Percentiles rank a stretch among this genome's conserved stretches.
These are phyloP conservation scores for Ophion ellenae DNA, from an alignment of 2,888 invertebrate species.

Conservation along the genomic window DNA sequence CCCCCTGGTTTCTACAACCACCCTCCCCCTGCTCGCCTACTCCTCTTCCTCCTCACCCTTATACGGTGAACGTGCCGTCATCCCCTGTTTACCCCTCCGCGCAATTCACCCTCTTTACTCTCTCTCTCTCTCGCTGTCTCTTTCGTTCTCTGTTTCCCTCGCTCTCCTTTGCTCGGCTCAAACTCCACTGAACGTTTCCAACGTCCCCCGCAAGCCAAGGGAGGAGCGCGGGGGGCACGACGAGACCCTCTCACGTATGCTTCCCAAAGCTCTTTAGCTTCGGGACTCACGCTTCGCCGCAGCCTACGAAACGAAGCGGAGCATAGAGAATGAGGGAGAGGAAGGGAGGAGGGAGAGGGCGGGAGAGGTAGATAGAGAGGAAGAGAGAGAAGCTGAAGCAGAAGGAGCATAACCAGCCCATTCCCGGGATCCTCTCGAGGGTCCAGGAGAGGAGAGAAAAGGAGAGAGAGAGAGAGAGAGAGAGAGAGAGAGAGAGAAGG, in stretches of 20 bases:
- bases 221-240: conserved; percentile 24
- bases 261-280: conserved; percentile 82
- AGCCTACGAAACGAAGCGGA: conserved; percentile 56
- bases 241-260: conserved; percentile 81
- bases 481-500: conserved; percentile 36
- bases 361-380: background rate
- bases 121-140: conserved; percentile 10
- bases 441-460: conserved; percentile 60
- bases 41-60: conserved; percentile 67
- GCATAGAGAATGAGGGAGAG: conserved; percentile 18
- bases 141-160: background rate
- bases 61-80: conserved; percentile 66
- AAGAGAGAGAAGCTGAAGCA: background rate
- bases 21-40: conserved; percentile 65
- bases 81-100: conserved; percentile 62
- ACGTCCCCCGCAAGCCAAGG: conserved; percentile 60
- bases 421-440: conserved; percentile 62
- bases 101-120: conserved; percentile 41
- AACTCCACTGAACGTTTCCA: conserved; percentile 43
- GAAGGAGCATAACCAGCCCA: conserved; percentile 61
- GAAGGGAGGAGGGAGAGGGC: background rate
- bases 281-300: conserved; percentile 72
- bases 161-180: conserved; percentile 44
- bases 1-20: conserved; percentile 74
- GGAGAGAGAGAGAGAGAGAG: background rate